These are phyloP conservation scores for Pan troglodytes DNA, from an alignment of 2,113 vertebrate genomes.

Conservation along the genomic window NHGRI_mPanTro3-v2.1_pri NC_072414.2:45158501-45159000, in stretches of 20 bases:
- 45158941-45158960: background rate
- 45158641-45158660: background rate
- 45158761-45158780: background rate
- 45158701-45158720: background rate
- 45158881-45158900: background rate
- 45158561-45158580: background rate
- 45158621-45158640: background rate
- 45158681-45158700: conserved; percentile 6
- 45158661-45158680: background rate
- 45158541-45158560: background rate
- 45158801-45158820: background rate
- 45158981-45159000: background rate
- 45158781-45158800: background rate
- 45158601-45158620: background rate
- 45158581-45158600: background rate
- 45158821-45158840: background rate
- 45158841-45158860: background rate
- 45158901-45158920: background rate
- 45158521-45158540: background rate
- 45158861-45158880: background rate
- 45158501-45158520: background rate
- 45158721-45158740: background rate
- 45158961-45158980: background rate
- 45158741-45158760: background rate
- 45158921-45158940: background rate